phyloP scores from a whole-genome alignment of 1,140 invertebrate species.

The Drosophila bocki region DNA sequence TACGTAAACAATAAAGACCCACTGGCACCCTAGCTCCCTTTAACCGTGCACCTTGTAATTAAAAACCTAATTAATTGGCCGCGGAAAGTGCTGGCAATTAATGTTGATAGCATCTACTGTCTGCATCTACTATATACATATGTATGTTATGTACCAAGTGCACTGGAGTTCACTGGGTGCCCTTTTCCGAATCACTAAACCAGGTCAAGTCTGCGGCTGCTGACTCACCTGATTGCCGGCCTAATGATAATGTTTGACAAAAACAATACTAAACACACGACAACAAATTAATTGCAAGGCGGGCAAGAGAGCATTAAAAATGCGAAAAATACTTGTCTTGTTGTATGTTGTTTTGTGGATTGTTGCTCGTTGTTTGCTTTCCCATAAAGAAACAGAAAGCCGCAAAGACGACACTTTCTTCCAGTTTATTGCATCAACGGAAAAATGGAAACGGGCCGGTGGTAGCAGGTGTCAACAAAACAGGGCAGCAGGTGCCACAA shows the following conservation, averaged over 20 bases:
- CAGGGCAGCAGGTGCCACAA: slow-evolving; percentile 48
- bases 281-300: slow-evolving; percentile 69
- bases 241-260: slow-evolving; percentile 30
- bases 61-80: slow-evolving; percentile 23
- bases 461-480: slow-evolving; percentile 67
- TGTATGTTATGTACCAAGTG: not conserved
- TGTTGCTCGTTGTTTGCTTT: slow-evolving; percentile 19
- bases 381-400: slow-evolving; percentile 61
- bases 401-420: slow-evolving; percentile 72
- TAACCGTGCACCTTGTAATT: not conserved
- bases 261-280: slow-evolving; percentile 33
- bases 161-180: slow-evolving; percentile 22
- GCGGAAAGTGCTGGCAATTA: slow-evolving; percentile 26
- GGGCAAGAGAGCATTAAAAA: slow-evolving; percentile 18
- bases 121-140: not conserved
- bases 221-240: slow-evolving; percentile 43
- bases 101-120: slow-evolving; percentile 13
- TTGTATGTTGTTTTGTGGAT: slow-evolving; percentile 19
- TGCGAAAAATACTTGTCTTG: slow-evolving; percentile 27
- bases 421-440: slow-evolving; percentile 76
- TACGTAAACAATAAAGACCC: not conserved
- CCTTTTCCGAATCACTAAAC: slow-evolving; percentile 62
- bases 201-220: slow-evolving; percentile 51
- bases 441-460: slow-evolving; percentile 63
- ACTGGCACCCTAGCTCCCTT: no score